phyloP scores from a whole-genome alignment of 2,888 invertebrate species.

The Periphyllus acericola region DNA sequence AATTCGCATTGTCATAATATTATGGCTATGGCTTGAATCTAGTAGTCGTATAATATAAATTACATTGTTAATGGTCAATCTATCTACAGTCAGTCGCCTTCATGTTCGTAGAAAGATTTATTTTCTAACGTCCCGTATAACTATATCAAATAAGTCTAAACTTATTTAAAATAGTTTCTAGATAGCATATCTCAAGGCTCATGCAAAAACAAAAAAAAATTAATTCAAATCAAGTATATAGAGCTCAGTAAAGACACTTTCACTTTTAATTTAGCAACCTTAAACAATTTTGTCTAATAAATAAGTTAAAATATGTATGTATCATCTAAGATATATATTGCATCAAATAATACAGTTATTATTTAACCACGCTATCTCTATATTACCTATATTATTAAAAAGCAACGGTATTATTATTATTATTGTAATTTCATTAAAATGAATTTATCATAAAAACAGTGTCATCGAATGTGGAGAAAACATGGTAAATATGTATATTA shows the following conservation, averaged over 20 bases:
- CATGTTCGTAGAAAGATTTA: not conserved
- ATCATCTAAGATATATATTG: not conserved
- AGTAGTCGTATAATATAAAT: not conserved
- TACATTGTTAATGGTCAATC: not conserved
- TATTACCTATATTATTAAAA: not conserved
- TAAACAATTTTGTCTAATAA: not conserved
- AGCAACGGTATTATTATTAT: not conserved
- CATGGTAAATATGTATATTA: not conserved
- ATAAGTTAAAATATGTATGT: not conserved
- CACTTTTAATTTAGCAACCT: not conserved
- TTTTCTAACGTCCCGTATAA: not conserved
- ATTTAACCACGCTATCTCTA: not conserved
- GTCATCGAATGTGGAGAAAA: conserved; percentile 33
- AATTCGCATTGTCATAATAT: conserved; percentile 47
- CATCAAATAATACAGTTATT: not conserved
- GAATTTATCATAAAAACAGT: not conserved
- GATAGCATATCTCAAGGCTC: not conserved
- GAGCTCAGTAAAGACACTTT: not conserved
- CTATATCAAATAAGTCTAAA: not conserved
- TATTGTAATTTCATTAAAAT: conserved; percentile 30
- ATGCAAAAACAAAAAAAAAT: not conserved
- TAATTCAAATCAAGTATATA: not conserved
- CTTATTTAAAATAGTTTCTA: not conserved
- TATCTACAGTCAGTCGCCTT: conserved; percentile 4
- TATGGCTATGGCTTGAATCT: not conserved